Evolutionary conservation across 2,113 vertebrate species (phyloP), one percentile per base, ranked within the genome.

Genomic region (Nettapus auritus): DNA sequence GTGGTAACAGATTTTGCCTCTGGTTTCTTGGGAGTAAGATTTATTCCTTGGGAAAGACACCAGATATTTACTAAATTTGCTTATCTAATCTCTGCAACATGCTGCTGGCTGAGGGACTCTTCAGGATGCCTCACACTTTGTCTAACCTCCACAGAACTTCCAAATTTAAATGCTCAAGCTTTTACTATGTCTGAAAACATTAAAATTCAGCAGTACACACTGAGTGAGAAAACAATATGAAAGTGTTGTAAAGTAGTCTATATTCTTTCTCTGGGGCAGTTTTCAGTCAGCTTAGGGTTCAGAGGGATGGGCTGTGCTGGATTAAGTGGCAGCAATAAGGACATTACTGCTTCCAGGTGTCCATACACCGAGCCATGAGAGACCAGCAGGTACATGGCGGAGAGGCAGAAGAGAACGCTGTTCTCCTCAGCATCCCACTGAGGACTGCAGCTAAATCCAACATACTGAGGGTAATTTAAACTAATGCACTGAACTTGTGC

Each of bases 361-460:
- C 57, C 48, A 9, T 17, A 50, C 17, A 40, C 26, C 0, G 1
- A 59, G 52, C 52, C 0, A 0, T 25, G 60, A 82, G 74, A 87
- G 29, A 60, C 33, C 1, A 0, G 56, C 60, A 55, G 53, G 53
- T 31, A 16, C 4, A 9, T 31, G 44, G 46, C 18, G 9, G 40
- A 71, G 73, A 44, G 13, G 31, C 57, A 76, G 33, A 75, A 81
- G 62, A 66, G 17, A 76, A 25, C 26, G 19, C 31, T 64, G 7
- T 11, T 90, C 52, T 87, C 13, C 31, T 81, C 76, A 59, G 36
- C 36, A 48, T 83, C 55, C 55, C 62, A 36, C 63, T 62, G 78
- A 87, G 67, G 48, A 34, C 42, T 60, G 70, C 57, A 76, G 48
- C 73, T 94, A 83, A 92, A 90, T 93, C 60, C 52, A 67, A 15